Percentiles rank a stretch among this genome's conserved stretches.
phyloP scores from a whole-genome alignment of 1,140 invertebrate genomes.

The Metaphire vulgaris region DNA sequence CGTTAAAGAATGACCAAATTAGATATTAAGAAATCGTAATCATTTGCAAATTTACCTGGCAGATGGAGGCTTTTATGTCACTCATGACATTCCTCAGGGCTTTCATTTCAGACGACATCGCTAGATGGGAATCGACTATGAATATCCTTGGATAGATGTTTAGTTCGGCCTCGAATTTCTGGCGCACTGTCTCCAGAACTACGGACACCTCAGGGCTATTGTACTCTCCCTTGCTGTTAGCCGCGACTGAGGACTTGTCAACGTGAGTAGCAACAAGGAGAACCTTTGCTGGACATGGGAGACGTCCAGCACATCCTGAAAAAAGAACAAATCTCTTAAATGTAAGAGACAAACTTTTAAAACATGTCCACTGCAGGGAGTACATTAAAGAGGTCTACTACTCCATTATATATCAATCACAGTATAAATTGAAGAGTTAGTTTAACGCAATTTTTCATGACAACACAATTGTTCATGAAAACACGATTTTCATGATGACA shows the following conservation, averaged over 20 bases:
- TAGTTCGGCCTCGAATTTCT: constrained; percentile 56
- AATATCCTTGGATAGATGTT: constrained; percentile 57
- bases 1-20: no score
- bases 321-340: no score
- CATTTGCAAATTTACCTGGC: no score
- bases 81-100: constrained; percentile 56
- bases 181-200: constrained; percentile 54
- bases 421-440: no score
- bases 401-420: no score
- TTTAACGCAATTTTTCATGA: no score
- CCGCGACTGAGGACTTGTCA: constrained; percentile 55
- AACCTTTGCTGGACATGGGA: constrained; percentile 54
- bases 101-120: constrained; percentile 58
- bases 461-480: no score
- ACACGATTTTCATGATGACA: no score
- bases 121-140: constrained; percentile 60
- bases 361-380: no score
- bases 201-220: constrained; percentile 56
- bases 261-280: constrained; percentile 65
- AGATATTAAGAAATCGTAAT: no score
- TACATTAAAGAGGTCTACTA: no score
- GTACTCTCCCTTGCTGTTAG: constrained; percentile 58
- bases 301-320: constrained; percentile 57
- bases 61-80: constrained; percentile 51
- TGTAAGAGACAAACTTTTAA: no score